These are phyloP conservation scores for Drosophila aff. DNA, from an alignment of 1,140 invertebrate genomes.

Conservation along the genomic window DNA sequence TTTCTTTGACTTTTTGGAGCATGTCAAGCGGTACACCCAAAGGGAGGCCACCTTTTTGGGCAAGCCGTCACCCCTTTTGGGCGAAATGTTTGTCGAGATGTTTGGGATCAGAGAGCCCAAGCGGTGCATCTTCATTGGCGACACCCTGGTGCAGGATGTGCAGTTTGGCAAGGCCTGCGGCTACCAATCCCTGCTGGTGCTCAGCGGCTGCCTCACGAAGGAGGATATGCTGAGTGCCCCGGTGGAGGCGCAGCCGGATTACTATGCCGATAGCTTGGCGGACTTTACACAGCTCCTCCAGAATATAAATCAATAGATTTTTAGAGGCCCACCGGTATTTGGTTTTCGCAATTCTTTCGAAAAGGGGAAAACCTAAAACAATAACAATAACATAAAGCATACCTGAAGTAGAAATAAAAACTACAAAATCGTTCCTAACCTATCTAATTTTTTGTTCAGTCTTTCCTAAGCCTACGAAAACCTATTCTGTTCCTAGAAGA, in stretches of 20 bases:
- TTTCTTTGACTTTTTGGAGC: conserved; percentile 85
- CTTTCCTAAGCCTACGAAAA: too few species aligned
- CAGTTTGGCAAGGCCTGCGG: conserved; percentile 86
- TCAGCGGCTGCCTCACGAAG: conserved; percentile 85
- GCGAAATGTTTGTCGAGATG: conserved; percentile 83
- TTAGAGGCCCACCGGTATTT: background rate
- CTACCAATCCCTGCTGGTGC: conserved; percentile 86
- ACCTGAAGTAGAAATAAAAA: conserved; percentile 11
- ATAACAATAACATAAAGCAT: background rate
- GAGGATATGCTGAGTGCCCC: conserved; percentile 72
- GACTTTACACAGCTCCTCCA: conserved; percentile 67
- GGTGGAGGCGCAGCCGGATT: conserved; percentile 82
- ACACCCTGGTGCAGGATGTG: conserved; percentile 87
- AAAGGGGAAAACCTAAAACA: background rate
- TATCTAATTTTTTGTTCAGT: too few species aligned
- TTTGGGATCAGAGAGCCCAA: conserved; percentile 85
- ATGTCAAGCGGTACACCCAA: conserved; percentile 85
- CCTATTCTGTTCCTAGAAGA: too few species aligned
- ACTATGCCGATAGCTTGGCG: conserved; percentile 84
- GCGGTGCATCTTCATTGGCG: conserved; percentile 87
- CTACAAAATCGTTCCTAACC: conserved; percentile 4
- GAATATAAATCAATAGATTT: conserved; percentile 46
- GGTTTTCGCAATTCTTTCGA: background rate
- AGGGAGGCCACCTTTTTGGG: conserved; percentile 85
- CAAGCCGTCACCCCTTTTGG: conserved; percentile 86